Conservation (phyloP, 2,888 invertebrate species). For the Lasioglossum villosulum region DNA sequence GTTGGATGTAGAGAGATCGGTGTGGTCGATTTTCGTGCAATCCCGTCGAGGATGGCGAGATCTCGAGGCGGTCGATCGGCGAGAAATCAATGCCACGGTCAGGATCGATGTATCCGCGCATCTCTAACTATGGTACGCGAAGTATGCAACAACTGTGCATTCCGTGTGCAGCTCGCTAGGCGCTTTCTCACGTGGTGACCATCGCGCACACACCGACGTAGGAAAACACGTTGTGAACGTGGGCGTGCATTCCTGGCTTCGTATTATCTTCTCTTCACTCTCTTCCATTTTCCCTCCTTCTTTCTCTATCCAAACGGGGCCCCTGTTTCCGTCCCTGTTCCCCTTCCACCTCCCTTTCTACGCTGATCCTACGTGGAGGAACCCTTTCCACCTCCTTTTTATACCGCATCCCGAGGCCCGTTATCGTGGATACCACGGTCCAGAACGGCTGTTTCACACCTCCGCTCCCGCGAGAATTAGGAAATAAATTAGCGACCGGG, state of each 20-base stretch:
- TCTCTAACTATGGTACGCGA: conserved; percentile 76
- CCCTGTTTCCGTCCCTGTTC: conserved; percentile 6
- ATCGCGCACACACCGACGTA: conserved; percentile 73
- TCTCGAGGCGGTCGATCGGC: neutral
- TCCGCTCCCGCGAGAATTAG: conserved; percentile 83
- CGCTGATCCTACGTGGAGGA: conserved; percentile 48
- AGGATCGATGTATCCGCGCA: conserved; percentile 69
- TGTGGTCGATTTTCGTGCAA: conserved; percentile 8
- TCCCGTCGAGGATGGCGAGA: conserved; percentile 14
- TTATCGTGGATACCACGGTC: conserved; percentile 81
- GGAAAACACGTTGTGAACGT: conserved; percentile 81
- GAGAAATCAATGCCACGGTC: conserved; percentile 55
- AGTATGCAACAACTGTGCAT: conserved; percentile 79
- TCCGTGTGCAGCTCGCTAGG: conserved; percentile 74
- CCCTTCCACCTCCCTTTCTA: conserved; percentile 33
- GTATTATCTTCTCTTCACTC: conserved; percentile 77
- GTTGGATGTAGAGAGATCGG: neutral
- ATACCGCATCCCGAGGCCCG: conserved; percentile 71
- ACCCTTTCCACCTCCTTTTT: conserved; percentile 58
- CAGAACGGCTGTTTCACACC: conserved; percentile 84
- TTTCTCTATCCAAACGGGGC: conserved; percentile 32
- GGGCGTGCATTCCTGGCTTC: conserved; percentile 82
- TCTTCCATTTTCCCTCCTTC: conserved; percentile 41
- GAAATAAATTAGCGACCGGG: conserved; percentile 83
- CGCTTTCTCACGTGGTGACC: conserved; percentile 78